Evolutionary conservation across 1,140 invertebrate species (phyloP), one percentile per base, ranked within the genome.

Genomic region (Habropoda laboriosa): DNA sequence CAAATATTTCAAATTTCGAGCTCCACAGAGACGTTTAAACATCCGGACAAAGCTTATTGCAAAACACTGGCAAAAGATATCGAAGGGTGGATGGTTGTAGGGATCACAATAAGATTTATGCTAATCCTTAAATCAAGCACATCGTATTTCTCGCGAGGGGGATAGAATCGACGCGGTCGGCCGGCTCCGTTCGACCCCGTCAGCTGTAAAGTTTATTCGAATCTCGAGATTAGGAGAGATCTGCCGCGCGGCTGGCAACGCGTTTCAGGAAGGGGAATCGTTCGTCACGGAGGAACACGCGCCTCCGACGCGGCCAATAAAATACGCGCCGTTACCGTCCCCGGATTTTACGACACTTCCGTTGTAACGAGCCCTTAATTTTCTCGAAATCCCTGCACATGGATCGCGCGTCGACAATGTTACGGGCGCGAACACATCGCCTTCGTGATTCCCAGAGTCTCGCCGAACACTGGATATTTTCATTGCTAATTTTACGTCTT

Each of bases 341-440:
- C n/a, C 45, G 55, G 55, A 79, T 82, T 84, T 83, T 84, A 83
- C 16, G 64, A 35, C 27, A 40, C 32, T 61, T 40, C 63, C 51
- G 24, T 58, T 71, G 76, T 83, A 84, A 84, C 82, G 76, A 83
- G 81, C 70, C 58, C 58, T 80, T 84, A 84, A 84, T 84, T 84
- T 75, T 71, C 81, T 55, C 68, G 30, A 63, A 61, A 73, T 60
- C 61, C 58, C 30, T 6, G 35, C 68, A n/a, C n/a, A n/a, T 47
- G 55, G 70, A 55, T 79, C 73, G 79, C 73, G 79, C 70, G 13
- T 7, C 13, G 38, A 32, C 45, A 3, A 13, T 30, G 53, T 16
- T 49, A 18, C 24, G 12, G 40, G 30, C 35, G 71, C 32, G 63
- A 45, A 61, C 35, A 51, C 57, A 24, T 16, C 18, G 1, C 16